Evolutionary conservation across 2,113 vertebrate genomes (phyloP), one percentile per base, ranked within the genome.

Genomic region (Ammodytes dubius): DNA sequence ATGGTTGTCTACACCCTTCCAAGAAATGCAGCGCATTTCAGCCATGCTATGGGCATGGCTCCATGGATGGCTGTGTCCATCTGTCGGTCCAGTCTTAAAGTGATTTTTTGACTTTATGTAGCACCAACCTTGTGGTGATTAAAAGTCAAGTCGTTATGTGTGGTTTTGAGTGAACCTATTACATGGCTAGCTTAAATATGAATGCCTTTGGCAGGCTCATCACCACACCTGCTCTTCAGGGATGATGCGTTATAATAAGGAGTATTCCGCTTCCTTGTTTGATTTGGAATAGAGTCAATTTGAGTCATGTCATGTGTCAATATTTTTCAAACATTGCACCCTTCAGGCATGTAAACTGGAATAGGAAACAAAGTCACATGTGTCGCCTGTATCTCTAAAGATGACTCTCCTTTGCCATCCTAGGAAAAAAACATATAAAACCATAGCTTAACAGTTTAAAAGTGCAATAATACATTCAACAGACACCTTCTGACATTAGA

Each of bases 341-440:
- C n/a, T 35, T 45, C 42, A 49, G 45, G 5, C 3, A 19, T 70
- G 39, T 39, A 64, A 8, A 45, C 8, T 54, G 2, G 27, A 76
- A 70, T 19, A 75, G 13, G 53, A 61, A 67, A 67, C n/a, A 71
- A 40, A 64, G 14, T 54, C 73, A 47, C 5, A 60, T 54, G 27
- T 53, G 5, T 35, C 7, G 52, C 0, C 17, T 50, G 1, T 27
- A 42, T 50, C 70, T 73, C 4, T 39, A 50, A 10, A 52, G 6
- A 12, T 58, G 60, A 14, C 37, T 61, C 52, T 47, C 10, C 49
- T 19, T 54, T 40, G 1, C 10, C 49, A 12, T 27, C 11, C 7
- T 49, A 37, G 4, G 5, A 45, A 37, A 37, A 6, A 42, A 54
- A 19, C 5, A 56, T 57, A 56, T 15, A 9, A 54, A 54, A 54